Evolutionary conservation across 2,888 invertebrate genomes (phyloP).

Genomic region (Heteromyza rotundicornis): DNA sequence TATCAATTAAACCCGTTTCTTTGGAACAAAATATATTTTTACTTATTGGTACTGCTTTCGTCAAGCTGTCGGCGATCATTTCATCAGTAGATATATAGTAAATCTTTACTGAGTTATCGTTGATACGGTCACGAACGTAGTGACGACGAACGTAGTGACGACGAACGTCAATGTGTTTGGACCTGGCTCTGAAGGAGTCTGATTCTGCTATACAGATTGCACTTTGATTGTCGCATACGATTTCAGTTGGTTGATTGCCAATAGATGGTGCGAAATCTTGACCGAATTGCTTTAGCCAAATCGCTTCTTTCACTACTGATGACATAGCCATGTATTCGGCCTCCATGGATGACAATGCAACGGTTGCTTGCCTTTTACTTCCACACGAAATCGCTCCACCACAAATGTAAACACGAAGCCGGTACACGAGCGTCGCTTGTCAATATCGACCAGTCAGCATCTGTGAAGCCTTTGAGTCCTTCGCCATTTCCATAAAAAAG

Average conservation of each 20-base stretch:
- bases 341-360: constrained; percentile 12
- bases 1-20: background rate
- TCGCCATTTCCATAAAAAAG: constrained; percentile 1
- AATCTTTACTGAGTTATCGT: too few species aligned
- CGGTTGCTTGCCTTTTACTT: constrained; percentile 10
- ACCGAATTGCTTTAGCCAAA: constrained; percentile 17
- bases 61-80: too few species aligned
- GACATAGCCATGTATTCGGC: constrained; percentile 16
- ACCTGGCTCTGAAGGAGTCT: constrained; percentile 15
- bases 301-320: constrained; percentile 10
- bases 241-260: constrained; percentile 7
- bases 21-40: background rate
- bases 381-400: constrained; percentile 8
- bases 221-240: constrained; percentile 22
- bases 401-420: constrained; percentile 10
- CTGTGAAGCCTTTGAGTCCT: constrained; percentile 17
- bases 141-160: too few species aligned
- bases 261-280: constrained; percentile 1
- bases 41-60: background rate
- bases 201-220: constrained; percentile 18
- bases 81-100: too few species aligned
- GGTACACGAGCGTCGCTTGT: constrained; percentile 15
- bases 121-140: too few species aligned
- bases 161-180: constrained; percentile 24
- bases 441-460: constrained; percentile 28